Percentiles rank a stretch among this genome's conserved stretches.
Evolutionary conservation across 1,140 invertebrate species (phyloP).

Genomic region (Eurosta solidaginis): DNA sequence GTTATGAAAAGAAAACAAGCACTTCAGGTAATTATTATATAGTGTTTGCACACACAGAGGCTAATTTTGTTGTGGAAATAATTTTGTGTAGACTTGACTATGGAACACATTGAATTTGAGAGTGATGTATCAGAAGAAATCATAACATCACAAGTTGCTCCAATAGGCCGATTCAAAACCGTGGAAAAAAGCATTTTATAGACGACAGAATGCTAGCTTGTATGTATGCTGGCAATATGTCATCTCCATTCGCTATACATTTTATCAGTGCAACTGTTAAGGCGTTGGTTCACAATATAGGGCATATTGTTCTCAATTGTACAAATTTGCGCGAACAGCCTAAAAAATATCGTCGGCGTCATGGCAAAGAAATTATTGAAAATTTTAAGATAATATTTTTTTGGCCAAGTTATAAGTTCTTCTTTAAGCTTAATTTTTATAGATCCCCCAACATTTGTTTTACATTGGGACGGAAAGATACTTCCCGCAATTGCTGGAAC

Average conservation of each 20-base stretch:
- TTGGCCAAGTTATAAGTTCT: not conserved
- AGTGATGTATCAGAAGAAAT: not conserved
- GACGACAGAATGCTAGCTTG: not conserved
- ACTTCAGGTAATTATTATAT: not conserved
- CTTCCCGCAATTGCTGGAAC: not conserved
- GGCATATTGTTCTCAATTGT: not conserved
- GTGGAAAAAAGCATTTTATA: not conserved
- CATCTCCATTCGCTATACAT: too few relatives aligned
- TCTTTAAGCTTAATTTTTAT: not conserved
- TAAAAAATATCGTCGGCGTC: not conserved
- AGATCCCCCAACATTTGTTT: not conserved
- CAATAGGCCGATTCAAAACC: not conserved
- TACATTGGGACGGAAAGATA: not conserved
- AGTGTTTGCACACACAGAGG: not conserved
- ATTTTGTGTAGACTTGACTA: not conserved
- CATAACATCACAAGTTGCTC: not conserved
- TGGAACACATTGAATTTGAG: not conserved
- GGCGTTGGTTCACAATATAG: not conserved
- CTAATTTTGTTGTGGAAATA: not conserved
- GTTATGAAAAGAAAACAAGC: not conserved
- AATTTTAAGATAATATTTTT: not conserved
- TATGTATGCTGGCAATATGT: too few relatives aligned
- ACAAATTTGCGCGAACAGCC: not conserved
- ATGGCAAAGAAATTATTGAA: slow-evolving; percentile 1
- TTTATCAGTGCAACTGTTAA: too few relatives aligned